Conservation (phyloP, 2,113 vertebrate species). For the Ardeotis arabs region DNA sequence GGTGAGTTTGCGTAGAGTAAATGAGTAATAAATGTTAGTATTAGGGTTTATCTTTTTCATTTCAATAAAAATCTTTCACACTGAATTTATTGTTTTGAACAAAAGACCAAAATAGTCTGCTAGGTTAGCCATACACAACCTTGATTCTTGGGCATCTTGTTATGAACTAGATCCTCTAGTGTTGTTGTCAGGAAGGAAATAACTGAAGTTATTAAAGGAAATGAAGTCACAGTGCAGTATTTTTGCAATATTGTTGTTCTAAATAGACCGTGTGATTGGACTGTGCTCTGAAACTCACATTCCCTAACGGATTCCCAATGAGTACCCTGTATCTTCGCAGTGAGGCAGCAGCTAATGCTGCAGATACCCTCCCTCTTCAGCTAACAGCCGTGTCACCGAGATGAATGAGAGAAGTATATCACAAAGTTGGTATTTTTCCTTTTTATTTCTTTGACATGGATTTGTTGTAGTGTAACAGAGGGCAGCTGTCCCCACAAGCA, state of each 20-base stretch:
- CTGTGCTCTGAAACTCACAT: not conserved
- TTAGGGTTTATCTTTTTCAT: not conserved
- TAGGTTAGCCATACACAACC: not conserved
- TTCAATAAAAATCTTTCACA: not conserved
- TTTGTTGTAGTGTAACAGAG: not conserved
- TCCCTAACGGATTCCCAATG: not conserved
- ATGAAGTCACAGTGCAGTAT: not conserved
- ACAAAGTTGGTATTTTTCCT: not conserved
- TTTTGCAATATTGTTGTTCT: not conserved
- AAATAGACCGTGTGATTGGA: not conserved
- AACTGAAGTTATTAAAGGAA: conserved; percentile 1
- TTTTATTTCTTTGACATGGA: not conserved
- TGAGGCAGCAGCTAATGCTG: not conserved
- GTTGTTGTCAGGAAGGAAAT: conserved; percentile 21
- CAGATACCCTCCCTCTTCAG: not conserved
- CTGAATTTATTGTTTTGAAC: not conserved
- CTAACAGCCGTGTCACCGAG: not conserved
- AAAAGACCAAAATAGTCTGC: not conserved
- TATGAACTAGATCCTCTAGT: not conserved
- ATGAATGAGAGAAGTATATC: not conserved
- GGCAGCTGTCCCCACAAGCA: not conserved
- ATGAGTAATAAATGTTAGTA: not conserved
- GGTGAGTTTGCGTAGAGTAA: conserved; percentile 68
- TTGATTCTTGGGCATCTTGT: not conserved
- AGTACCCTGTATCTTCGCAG: not conserved